phyloP scores from a whole-genome alignment of 2,113 vertebrate genomes.

The Lonchura striata region DNA sequence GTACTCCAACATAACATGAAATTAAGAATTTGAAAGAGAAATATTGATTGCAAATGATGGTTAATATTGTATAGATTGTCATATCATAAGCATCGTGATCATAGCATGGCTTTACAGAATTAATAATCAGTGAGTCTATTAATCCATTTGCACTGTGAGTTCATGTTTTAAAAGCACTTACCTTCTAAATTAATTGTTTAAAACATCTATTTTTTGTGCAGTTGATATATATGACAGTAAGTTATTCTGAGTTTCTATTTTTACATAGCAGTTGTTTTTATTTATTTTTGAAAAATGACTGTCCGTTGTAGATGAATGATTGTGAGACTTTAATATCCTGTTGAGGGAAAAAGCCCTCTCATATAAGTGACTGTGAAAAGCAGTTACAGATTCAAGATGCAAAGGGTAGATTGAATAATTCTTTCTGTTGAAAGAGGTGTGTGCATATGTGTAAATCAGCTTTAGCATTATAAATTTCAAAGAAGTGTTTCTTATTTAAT shows the following conservation, averaged over 20 bases:
- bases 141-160: neutral
- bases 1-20: neutral
- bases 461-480: neutral
- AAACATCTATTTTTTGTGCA: neutral
- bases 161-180: neutral
- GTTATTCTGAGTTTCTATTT: neutral
- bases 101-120: neutral
- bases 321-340: neutral
- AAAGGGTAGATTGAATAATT: neutral
- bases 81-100: neutral
- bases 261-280: neutral
- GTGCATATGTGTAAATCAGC: neutral
- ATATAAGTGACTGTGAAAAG: neutral
- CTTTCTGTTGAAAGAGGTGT: neutral
- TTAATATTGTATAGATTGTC: neutral
- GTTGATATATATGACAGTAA: neutral
- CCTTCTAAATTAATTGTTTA: neutral
- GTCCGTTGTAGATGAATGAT: neutral
- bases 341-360: neutral
- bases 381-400: neutral
- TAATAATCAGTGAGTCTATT: neutral
- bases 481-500: neutral
- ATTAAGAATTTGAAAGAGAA: neutral
- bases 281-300: neutral
- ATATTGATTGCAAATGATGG: neutral